phyloP scores from a whole-genome alignment of 2,888 invertebrate genomes.

The Euproctis similis region DNA sequence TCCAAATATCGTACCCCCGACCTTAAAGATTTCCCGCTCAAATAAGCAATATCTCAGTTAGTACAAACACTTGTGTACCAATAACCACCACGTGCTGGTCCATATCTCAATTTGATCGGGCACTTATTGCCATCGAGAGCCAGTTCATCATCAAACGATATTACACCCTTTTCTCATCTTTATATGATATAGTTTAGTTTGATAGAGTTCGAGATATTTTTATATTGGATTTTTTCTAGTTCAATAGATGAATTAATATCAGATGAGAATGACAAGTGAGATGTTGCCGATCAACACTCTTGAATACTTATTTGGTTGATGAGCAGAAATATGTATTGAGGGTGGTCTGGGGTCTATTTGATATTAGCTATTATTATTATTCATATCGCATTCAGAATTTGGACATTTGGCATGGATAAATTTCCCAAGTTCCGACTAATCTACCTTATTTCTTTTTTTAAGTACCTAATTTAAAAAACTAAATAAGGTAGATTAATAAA shows the following conservation, averaged over 20 bases:
- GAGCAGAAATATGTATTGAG: constrained; percentile 11
- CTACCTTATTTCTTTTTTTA: too few species aligned
- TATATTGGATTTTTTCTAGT: constrained; percentile 34
- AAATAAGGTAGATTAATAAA: too few species aligned
- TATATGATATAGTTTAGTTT: constrained; percentile 13
- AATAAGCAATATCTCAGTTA: constrained; percentile 67
- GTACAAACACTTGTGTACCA: constrained; percentile 69
- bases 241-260: constrained; percentile 55
- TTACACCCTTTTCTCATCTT: constrained; percentile 3
- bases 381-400: too few species aligned
- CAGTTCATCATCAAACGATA: constrained; percentile 12
- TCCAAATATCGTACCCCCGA: constrained; percentile 24
- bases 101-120: constrained; percentile 67
- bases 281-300: constrained; percentile 28
- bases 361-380: too few species aligned
- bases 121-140: constrained; percentile 43
- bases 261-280: constrained; percentile 46
- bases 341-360: constrained; percentile 7
- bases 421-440: too few species aligned
- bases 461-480: too few species aligned
- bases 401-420: too few species aligned
- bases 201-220: constrained; percentile 15
- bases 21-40: constrained; percentile 50
- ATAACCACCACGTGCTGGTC: constrained; percentile 67
- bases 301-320: constrained; percentile 27